These are phyloP conservation scores for Plestiodon gilberti DNA, from an alignment of 2,113 vertebrate species.

Conservation along the genomic window DNA sequence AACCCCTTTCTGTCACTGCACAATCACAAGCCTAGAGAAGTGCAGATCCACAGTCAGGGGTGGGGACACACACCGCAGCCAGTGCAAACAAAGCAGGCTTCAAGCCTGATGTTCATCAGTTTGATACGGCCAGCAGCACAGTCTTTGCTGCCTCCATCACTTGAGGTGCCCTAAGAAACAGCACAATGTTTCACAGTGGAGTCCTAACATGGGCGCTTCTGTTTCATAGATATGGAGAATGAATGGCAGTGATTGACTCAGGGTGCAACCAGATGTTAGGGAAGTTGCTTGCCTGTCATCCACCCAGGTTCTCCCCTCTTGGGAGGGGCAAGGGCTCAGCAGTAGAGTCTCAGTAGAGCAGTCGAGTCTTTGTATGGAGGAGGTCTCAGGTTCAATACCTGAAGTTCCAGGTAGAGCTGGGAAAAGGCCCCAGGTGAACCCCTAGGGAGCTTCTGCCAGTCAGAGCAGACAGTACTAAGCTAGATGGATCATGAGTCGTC, in stretches of 20 bases:
- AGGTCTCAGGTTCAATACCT: too few relatives aligned
- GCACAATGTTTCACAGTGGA: constrained; percentile 24
- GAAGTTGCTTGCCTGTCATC: not conserved
- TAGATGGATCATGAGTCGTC: too few relatives aligned
- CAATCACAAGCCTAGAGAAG: constrained; percentile 54
- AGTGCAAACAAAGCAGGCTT: constrained; percentile 21
- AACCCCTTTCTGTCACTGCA: constrained; percentile 68
- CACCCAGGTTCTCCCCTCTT: not conserved
- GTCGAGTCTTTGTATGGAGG: too few relatives aligned
- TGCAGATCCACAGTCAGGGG: not conserved
- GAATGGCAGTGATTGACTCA: not conserved
- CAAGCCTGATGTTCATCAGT: not conserved
- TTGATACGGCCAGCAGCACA: not conserved
- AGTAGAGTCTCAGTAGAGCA: too few relatives aligned
- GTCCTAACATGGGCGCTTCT: constrained; percentile 1
- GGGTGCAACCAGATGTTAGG: not conserved
- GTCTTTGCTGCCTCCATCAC: constrained; percentile 27
- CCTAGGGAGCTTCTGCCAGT: too few relatives aligned
- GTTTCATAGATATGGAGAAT: not conserved
- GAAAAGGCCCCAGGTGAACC: too few relatives aligned
- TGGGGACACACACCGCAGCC: constrained; percentile 13
- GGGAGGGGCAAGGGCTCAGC: too few relatives aligned
- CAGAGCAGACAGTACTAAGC: too few relatives aligned
- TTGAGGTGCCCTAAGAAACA: not conserved
- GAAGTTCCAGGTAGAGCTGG: too few relatives aligned